Evolutionary conservation across 2,888 invertebrate species (phyloP).

Genomic region (Nymphalis urticae): DNA sequence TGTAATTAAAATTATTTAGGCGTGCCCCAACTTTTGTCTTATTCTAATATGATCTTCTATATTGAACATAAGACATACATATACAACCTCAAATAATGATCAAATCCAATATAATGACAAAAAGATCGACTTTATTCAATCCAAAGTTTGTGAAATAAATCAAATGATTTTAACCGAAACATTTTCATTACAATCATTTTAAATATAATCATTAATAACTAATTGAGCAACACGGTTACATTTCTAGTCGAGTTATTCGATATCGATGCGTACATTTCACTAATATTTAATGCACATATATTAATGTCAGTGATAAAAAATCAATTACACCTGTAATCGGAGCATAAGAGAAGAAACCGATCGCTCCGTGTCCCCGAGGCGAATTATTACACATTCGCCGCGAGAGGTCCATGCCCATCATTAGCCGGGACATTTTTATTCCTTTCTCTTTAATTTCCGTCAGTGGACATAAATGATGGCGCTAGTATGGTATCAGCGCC

Average conservation of each 20-base stretch:
- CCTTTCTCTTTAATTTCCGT: slow-evolving; percentile 79
- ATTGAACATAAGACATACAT: no score
- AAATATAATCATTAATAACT: no score
- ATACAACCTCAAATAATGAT: no score
- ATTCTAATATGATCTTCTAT: slow-evolving; percentile 26
- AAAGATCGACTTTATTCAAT: no score
- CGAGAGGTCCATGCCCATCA: slow-evolving; percentile 73
- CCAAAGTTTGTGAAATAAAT: no score
- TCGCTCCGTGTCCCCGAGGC: slow-evolving; percentile 64
- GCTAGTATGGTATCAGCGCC: slow-evolving; percentile 67
- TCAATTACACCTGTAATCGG: slow-evolving; percentile 5
- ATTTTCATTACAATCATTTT: no score
- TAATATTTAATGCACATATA: background rate
- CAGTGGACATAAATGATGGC: slow-evolving; percentile 75
- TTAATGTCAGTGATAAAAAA: background rate
- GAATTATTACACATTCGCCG: slow-evolving; percentile 77
- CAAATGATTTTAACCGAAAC: no score
- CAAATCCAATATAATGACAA: no score
- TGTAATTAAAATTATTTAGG: slow-evolving; percentile 81
- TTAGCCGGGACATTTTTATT: slow-evolving; percentile 79
- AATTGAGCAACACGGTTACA: no score
- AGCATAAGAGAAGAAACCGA: slow-evolving; percentile 39
- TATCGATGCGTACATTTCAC: background rate
- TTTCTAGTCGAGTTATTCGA: background rate
- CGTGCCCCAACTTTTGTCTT: slow-evolving; percentile 45